phyloP scores from a whole-genome alignment of 2,113 vertebrate species.

The Chionodraco myersi region DNA sequence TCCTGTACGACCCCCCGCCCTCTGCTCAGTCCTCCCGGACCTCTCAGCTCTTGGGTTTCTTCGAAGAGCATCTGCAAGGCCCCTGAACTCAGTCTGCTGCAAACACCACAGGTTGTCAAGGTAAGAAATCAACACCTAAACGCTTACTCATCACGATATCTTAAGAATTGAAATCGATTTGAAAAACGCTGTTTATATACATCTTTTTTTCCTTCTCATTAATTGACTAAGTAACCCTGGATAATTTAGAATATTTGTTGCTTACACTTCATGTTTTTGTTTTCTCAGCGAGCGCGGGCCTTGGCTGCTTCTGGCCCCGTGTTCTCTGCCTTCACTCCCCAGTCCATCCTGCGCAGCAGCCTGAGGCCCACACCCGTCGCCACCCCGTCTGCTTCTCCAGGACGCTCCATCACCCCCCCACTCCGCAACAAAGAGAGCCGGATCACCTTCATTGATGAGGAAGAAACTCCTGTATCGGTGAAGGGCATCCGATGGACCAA shows the following conservation, averaged over 20 bases:
- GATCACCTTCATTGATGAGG: constrained; percentile 90
- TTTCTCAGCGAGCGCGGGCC: constrained; percentile 88
- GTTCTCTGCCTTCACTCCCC: constrained; percentile 91
- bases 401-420: constrained; percentile 89
- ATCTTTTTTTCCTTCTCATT: neutral
- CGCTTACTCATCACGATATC: neutral
- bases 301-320: constrained; percentile 85
- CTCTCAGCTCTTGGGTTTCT: constrained; percentile 73
- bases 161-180: neutral
- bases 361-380: constrained; percentile 89
- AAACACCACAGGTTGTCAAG: constrained; percentile 94
- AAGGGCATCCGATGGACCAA: constrained; percentile 80
- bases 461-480: constrained; percentile 61
- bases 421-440: constrained; percentile 88
- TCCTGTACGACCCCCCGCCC: constrained; percentile 72
- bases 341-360: constrained; percentile 93
- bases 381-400: constrained; percentile 91
- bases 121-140: constrained; percentile 38
- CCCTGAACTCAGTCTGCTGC: constrained; percentile 89
- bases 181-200: too few species aligned
- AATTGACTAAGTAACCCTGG: neutral
- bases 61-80: constrained; percentile 76
- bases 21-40: constrained; percentile 74
- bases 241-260: neutral
- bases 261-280: neutral